A percentile compares a stretch with the other conserved stretches of the same genome.
Conservation (phyloP, 2,113 vertebrate species). For the Seriola dumerili region DNA sequence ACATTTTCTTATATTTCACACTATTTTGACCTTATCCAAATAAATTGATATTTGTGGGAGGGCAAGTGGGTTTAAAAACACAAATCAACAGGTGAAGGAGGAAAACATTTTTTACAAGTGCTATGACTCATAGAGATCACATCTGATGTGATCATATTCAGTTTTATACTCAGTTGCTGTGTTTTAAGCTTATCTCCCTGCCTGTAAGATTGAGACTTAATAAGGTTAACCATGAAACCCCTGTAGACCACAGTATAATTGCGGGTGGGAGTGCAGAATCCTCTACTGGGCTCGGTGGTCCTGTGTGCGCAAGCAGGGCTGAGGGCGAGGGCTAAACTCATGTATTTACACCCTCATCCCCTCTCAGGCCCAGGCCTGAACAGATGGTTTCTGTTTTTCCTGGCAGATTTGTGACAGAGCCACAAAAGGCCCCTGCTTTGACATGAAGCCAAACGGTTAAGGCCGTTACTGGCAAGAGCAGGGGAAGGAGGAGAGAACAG, state of each 20-base stretch:
- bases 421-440: constrained; percentile 86
- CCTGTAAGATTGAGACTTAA: constrained; percentile 9
- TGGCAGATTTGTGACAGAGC: constrained; percentile 87
- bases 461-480: constrained; percentile 84
- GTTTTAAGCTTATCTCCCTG: constrained; percentile 11
- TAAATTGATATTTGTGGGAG: not conserved
- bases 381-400: constrained; percentile 90
- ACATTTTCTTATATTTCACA: not conserved
- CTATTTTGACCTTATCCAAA: not conserved
- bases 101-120: not conserved
- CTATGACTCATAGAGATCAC: not conserved
- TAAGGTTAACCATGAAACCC: constrained; percentile 29
- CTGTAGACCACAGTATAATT: constrained; percentile 34
- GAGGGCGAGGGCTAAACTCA: constrained; percentile 75
- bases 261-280: constrained; percentile 36
- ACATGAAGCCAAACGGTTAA: constrained; percentile 85
- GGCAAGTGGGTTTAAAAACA: not conserved
- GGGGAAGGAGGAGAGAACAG: constrained; percentile 74
- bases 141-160: not conserved
- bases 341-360: constrained; percentile 77
- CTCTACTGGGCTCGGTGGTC: constrained; percentile 62
- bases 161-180: not conserved
- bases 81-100: not conserved
- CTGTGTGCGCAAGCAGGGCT: constrained; percentile 57
- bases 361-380: constrained; percentile 74